A percentile compares a stretch with the other conserved stretches of the same genome.
These are phyloP conservation scores for Capromys pilorides DNA, from an alignment of 2,797 vertebrate species.

Conservation along the genomic window DNA sequence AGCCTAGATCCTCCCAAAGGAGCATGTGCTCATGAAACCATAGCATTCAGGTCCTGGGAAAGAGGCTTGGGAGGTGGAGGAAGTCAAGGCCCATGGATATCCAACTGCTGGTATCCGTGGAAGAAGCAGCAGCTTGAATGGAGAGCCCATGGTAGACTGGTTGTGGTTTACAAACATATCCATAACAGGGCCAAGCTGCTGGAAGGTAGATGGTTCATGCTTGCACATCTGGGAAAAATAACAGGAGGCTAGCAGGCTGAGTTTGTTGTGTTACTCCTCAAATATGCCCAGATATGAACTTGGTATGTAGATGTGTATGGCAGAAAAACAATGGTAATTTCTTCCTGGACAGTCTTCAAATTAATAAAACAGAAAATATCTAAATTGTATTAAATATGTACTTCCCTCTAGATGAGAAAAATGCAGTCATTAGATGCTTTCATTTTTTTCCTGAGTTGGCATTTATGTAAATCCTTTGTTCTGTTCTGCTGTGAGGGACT, in stretches of 20 bases:
- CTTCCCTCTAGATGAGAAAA: background rate
- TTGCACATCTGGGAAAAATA: background rate
- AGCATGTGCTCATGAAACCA: background rate
- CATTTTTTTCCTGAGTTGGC: background rate
- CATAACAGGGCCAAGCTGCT: background rate
- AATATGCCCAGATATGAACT: background rate
- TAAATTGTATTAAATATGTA: background rate
- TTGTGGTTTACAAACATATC: background rate
- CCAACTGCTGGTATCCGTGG: background rate
- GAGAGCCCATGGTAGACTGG: background rate
- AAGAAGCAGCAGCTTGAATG: background rate
- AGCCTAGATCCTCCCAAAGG: background rate
- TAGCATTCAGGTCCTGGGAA: background rate
- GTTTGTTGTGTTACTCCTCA: background rate
- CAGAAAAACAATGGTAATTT: background rate
- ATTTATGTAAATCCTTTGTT: background rate
- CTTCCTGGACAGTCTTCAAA: background rate
- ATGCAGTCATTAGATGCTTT: background rate
- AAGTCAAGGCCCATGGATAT: background rate
- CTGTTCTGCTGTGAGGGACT: background rate
- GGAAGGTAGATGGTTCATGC: rapidly evolving
- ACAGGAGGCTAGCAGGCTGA: background rate
- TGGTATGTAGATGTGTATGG: background rate
- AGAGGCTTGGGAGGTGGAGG: background rate
- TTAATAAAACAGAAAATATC: conserved; percentile 32